Evolutionary conservation across 2,113 vertebrate genomes (phyloP).

Genomic region (Pristiophorus japonicus): DNA sequence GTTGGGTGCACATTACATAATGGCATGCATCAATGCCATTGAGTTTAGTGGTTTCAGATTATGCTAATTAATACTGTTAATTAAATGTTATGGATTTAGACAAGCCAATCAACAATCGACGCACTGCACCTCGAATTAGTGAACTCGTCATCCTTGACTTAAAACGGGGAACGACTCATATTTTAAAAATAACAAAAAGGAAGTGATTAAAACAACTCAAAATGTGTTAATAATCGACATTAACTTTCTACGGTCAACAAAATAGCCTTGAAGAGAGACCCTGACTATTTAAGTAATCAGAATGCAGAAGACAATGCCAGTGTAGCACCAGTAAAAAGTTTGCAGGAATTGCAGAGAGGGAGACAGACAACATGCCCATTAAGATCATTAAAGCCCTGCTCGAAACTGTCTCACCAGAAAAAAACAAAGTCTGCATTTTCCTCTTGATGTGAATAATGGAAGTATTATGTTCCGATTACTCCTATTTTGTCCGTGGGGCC

Average conservation of each 20-base stretch:
- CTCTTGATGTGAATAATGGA: not conserved
- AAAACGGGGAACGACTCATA: not conserved
- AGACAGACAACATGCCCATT: not conserved
- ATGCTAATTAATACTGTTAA: constrained; percentile 22
- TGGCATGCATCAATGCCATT: not conserved
- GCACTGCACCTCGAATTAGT: not conserved
- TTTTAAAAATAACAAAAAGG: not conserved
- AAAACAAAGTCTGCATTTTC: not conserved
- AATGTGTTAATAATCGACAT: not conserved
- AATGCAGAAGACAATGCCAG: not conserved
- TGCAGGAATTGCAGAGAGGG: not conserved
- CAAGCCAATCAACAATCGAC: not conserved
- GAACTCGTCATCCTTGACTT: not conserved
- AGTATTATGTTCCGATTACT: not conserved
- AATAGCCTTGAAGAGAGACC: not conserved
- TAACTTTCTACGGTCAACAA: not conserved
- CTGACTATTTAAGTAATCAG: not conserved
- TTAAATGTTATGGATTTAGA: constrained; percentile 29
- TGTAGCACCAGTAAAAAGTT: not conserved
- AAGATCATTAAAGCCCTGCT: not conserved
- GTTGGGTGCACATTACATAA: not conserved
- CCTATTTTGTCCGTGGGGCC: not conserved
- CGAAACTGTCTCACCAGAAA: not conserved
- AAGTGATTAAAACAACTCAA: not conserved
- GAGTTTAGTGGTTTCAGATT: constrained; percentile 2